phyloP scores from a whole-genome alignment of 2,888 invertebrate genomes.

The Synergus gifuensis region DNA sequence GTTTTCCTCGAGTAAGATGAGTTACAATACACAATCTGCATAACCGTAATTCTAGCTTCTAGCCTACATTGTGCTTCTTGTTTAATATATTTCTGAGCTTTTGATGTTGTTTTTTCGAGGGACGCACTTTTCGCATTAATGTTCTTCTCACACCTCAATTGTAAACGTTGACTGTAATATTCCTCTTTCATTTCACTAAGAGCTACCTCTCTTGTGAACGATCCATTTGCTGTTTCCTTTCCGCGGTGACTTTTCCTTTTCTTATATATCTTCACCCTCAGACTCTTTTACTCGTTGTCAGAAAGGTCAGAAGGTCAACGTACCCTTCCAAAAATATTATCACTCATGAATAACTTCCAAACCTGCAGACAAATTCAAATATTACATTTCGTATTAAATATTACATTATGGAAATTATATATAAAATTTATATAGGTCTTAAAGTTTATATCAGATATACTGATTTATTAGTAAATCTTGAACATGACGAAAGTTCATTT shows the following conservation, averaged over 20 bases:
- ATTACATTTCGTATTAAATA: background rate
- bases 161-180: conserved; percentile 42
- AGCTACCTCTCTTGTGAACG: conserved; percentile 45
- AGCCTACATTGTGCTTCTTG: background rate
- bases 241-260: conserved; percentile 9
- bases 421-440: too few relatives aligned
- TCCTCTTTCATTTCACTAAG: conserved; percentile 45
- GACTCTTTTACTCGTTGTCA: background rate
- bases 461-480: background rate
- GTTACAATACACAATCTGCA: conserved; percentile 1
- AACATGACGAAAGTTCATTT: background rate
- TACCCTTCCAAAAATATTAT: background rate
- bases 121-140: conserved; percentile 1
- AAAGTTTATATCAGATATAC: too few relatives aligned
- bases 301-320: conserved; percentile 14
- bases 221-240: conserved; percentile 38
- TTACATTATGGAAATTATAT: too few relatives aligned
- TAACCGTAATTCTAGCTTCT: background rate
- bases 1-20: conserved; percentile 5
- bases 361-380: background rate
- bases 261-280: conserved; percentile 28
- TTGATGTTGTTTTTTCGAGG: background rate
- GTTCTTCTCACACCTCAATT: conserved; percentile 21
- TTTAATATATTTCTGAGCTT: background rate
- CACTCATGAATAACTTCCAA: background rate